Percentiles rank a stretch among this genome's conserved stretches.
These are phyloP conservation scores for Cotesia vestalis DNA, from an alignment of 1,140 invertebrate species.

Conservation along the genomic window DNA sequence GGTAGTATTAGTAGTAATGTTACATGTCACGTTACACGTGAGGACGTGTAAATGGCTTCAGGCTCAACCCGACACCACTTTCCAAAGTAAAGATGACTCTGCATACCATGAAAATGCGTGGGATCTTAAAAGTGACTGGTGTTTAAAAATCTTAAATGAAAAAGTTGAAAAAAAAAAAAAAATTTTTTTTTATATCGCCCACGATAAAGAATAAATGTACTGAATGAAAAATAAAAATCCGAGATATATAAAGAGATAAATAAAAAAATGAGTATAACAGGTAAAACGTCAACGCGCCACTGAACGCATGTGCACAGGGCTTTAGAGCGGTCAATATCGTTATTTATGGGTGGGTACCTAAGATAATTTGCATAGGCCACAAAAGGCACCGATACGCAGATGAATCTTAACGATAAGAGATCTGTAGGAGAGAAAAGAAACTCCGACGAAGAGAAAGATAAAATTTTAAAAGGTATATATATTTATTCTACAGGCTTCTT, in stretches of 20 bases:
- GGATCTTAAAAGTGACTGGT: conserved; percentile 2
- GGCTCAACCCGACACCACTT: neutral
- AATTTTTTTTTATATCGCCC: neutral
- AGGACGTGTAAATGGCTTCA: conserved; percentile 24
- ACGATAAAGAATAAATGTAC: neutral
- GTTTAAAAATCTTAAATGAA: neutral
- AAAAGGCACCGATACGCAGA: conserved; percentile 58
- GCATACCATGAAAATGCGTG: conserved; percentile 7
- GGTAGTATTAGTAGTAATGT: too few species aligned
- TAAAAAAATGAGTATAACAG: conserved; percentile 17
- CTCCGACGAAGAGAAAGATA: conserved; percentile 8
- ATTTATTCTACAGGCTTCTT: neutral
- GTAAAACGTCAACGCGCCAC: conserved; percentile 14
- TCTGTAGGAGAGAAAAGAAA: conserved; percentile 36
- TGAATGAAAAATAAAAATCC: conserved; percentile 4
- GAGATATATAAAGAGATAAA: conserved; percentile 29
- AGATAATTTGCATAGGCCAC: conserved; percentile 59
- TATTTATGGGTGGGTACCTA: conserved; percentile 53
- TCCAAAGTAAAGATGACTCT: conserved; percentile 7
- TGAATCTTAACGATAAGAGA: conserved; percentile 53
- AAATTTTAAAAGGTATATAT: conserved; percentile 9
- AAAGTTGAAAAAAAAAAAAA: conserved; percentile 9
- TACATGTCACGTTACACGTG: neutral
- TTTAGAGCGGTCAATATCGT: conserved; percentile 53
- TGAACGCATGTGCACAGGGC: conserved; percentile 23